Percentiles rank a stretch among this genome's conserved stretches.
phyloP scores from a whole-genome alignment of 2,888 invertebrate genomes.

The Glaucopsyche alexis region DNA sequence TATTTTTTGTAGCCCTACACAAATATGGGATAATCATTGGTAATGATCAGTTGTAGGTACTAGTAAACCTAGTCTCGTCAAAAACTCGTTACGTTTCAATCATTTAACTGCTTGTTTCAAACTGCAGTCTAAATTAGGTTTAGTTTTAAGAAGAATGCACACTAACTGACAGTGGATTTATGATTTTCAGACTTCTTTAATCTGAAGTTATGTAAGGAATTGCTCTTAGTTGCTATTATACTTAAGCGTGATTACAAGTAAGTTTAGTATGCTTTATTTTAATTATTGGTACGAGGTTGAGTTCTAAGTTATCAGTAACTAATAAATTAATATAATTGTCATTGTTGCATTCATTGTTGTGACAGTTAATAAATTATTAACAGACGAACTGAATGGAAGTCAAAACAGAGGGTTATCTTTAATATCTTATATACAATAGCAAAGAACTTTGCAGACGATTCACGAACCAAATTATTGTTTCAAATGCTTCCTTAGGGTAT shows the following conservation, averaged over 20 bases:
- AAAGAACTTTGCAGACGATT: no score
- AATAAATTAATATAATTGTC: neutral
- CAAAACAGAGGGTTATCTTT: neutral
- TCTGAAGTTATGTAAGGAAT: no score
- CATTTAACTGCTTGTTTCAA: neutral
- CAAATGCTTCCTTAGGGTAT: no score
- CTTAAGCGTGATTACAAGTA: no score
- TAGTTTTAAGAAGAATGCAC: neutral
- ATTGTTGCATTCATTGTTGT: neutral
- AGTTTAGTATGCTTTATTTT: no score
- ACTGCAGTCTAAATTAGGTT: neutral
- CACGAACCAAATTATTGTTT: no score
- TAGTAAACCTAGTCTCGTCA: neutral
- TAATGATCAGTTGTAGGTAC: no score
- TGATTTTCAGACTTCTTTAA: no score
- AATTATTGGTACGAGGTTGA: no score
- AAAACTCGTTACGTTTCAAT: constrained; percentile 7
- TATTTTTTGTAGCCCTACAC: neutral
- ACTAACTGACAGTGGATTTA: neutral
- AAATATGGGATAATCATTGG: neutral
- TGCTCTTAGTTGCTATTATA: no score
- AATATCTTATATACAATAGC: no score
- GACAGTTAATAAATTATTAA: neutral
- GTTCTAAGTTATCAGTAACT: neutral
- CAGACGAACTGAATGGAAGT: neutral